These are phyloP conservation scores for Zaprionus ornatus DNA, from an alignment of 1,140 invertebrate species.

Conservation along the genomic window DNA sequence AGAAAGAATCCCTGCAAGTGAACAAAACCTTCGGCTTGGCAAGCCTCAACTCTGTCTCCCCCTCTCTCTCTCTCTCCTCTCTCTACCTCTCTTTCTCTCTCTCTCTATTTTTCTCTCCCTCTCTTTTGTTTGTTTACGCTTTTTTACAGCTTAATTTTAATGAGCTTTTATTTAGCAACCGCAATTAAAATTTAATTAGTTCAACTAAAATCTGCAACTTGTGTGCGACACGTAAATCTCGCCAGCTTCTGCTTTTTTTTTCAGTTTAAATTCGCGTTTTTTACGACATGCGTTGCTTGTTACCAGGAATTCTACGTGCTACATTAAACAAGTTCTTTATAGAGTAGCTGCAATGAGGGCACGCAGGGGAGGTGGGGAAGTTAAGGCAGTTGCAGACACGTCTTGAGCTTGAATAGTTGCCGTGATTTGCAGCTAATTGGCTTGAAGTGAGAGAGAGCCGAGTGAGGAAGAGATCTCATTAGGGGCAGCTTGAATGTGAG, in stretches of 20 bases:
- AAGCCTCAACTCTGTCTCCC: too few species aligned
- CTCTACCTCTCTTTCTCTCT: background rate
- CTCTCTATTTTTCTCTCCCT: background rate
- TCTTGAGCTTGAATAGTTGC: conserved; percentile 8
- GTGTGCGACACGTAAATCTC: background rate
- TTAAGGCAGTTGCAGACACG: background rate
- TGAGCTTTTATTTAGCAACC: conserved; percentile 6
- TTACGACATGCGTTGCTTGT: background rate
- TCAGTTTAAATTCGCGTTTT: conserved; percentile 1
- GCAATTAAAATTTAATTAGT: conserved; percentile 72
- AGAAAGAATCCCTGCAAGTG: too few species aligned
- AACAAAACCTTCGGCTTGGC: too few species aligned
- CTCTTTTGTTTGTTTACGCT: background rate
- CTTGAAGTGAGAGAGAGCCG: background rate
- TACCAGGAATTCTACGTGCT: conserved; percentile 7
- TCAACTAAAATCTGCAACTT: conserved; percentile 45
- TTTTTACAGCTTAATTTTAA: conserved; percentile 5
- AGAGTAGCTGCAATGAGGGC: background rate
- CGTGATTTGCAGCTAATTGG: conserved; percentile 6
- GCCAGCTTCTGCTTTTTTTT: background rate
- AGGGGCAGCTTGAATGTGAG: background rate
- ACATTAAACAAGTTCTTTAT: background rate
- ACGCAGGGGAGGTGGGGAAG: background rate
- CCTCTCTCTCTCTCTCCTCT: background rate
- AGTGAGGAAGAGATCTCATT: background rate